These are phyloP conservation scores for Pangasius krempfi DNA, from an alignment of 2,797 vertebrate species.

Conservation along the genomic window DNA sequence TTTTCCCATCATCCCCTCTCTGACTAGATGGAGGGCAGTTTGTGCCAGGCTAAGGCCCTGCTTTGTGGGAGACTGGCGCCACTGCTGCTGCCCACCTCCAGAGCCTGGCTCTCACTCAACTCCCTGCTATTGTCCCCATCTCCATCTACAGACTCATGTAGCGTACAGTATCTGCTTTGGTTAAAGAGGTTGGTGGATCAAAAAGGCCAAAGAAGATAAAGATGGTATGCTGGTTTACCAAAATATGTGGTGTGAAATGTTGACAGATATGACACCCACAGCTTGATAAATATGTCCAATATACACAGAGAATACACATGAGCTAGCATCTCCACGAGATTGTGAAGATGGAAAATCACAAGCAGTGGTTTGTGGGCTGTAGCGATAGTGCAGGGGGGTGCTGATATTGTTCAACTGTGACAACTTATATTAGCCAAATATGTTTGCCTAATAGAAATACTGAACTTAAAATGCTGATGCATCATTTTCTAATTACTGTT, in stretches of 20 bases:
- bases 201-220: slow-evolving; percentile 33
- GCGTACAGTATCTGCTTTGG: neutral
- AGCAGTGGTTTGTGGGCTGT: neutral
- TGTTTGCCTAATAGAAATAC: no score
- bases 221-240: slow-evolving; percentile 44
- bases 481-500: neutral
- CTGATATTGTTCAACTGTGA: neutral
- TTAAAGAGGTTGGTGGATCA: slow-evolving; percentile 4
- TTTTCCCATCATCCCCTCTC: slow-evolving; percentile 27
- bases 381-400: neutral
- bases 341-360: neutral
- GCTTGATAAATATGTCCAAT: neutral
- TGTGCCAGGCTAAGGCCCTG: slow-evolving; percentile 58
- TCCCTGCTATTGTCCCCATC: slow-evolving; percentile 19
- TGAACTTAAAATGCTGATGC: neutral
- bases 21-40: slow-evolving; percentile 52
- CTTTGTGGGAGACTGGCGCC: slow-evolving; percentile 65
- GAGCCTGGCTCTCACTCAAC: slow-evolving; percentile 62
- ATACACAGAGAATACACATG: neutral
- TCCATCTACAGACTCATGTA: slow-evolving; percentile 7
- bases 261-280: slow-evolving; percentile 11
- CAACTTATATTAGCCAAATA: neutral
- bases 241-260: slow-evolving; percentile 30
- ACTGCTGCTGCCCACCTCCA: slow-evolving; percentile 61
- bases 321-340: neutral